Base-by-base conservation (phyloP, 2,113 vertebrate species). In the Todiramphus saurophagus region DNA sequence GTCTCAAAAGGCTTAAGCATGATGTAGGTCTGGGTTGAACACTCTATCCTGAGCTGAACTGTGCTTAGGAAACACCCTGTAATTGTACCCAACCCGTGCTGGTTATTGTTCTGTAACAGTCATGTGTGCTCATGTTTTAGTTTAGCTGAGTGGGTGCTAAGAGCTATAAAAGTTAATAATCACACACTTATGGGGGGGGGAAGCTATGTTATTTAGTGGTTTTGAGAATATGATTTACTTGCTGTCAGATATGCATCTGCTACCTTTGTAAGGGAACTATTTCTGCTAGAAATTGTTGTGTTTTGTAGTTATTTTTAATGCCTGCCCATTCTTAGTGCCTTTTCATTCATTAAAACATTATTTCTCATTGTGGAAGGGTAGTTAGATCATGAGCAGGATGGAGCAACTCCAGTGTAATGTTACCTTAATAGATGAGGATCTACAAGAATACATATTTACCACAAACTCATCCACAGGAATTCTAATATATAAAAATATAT, bases 121-220 rank as follows among this genome's bases (percentile, higher is more conserved):
- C 66, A 37, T 56, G 39, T 14, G n/a, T 78, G 70, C 35, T 76
- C 43, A 1, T 68, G 58, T 10, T 93, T 87, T 6, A 56, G 43
- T 43, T 85, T 44, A 63, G 35, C 44, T 67, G 87, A 16, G 28
- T 77, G 33, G n/a, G 44, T 82, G 80, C 68, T 87, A 41, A 58
- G 25, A 41, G 41, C 4, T 8, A 11, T 11, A 51, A 5, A 80
- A 83, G 16, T 18, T 77, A 20, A 31, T 30, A n/a, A 37, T 37
- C 4, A 3, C 28, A 41, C 9, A 3, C 14, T 79, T 72, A 7
- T 1, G 0, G 4, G 19, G 15, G 8, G 3, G 9, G 4, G 7
- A 13, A 41, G 8, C 39, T 21, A 20, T 31, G 59, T 68, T 58
- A 10, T 66, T 84, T 75, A 56, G 33, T 3, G 7, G 13, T 16